These are phyloP conservation scores for Heliconius hortense DNA, from an alignment of 2,888 invertebrate genomes.

Conservation along the genomic window DNA sequence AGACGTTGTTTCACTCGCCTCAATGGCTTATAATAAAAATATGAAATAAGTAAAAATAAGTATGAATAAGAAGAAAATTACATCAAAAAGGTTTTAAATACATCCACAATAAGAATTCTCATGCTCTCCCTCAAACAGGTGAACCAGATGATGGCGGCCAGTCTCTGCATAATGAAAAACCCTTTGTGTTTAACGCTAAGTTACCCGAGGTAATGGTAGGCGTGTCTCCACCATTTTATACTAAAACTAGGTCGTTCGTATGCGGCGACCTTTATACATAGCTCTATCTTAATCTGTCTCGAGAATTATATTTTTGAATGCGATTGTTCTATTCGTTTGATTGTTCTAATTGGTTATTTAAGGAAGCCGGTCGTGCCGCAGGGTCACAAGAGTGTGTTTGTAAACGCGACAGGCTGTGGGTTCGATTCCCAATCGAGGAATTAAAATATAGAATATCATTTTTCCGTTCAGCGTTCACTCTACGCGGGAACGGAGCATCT, in stretches of 20 bases:
- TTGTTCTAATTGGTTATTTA: too few species aligned
- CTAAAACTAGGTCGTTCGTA: conserved; percentile 39
- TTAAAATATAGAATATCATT: too few species aligned
- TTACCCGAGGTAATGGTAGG: conserved; percentile 37
- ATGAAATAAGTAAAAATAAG: too few species aligned
- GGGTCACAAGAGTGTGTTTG: too few species aligned
- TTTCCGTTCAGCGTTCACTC: too few species aligned
- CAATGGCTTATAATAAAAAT: background rate
- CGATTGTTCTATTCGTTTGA: background rate
- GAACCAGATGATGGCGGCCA: background rate
- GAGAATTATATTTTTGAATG: conserved; percentile 26
- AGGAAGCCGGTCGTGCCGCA: too few species aligned
- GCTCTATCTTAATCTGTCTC: background rate
- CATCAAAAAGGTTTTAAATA: background rate
- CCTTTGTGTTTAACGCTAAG: conserved; percentile 33
- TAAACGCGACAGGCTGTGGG: too few species aligned
- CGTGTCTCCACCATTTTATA: conserved; percentile 32
- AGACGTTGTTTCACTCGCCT: too few species aligned
- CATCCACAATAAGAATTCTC: background rate
- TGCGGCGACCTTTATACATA: conserved; percentile 29
- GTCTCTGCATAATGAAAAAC: conserved; percentile 28
- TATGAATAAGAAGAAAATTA: background rate
- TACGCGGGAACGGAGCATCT: too few species aligned
- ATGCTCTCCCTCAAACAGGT: background rate
- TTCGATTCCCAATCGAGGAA: too few species aligned